Evolutionary conservation across 2,797 vertebrate species (phyloP), one percentile per base, ranked within the genome.

Genomic region (Onychomys torridus): DNA sequence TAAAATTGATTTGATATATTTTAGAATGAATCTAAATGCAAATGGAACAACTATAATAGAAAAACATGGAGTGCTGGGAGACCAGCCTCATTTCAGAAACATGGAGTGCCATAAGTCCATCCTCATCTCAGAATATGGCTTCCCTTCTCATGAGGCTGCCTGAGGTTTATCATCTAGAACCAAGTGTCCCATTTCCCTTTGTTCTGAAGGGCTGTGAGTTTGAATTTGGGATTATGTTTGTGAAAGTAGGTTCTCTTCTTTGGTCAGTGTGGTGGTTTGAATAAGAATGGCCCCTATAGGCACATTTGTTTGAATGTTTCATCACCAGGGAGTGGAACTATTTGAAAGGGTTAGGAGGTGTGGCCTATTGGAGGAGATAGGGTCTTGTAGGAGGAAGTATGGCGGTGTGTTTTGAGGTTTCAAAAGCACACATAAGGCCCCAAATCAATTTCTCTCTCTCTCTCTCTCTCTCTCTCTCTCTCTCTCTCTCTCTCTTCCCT

Each of bases 1-100:
- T 89, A 77, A 96, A 95, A 92, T 92, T 14, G 2, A 32, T n/a
- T 77, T 37, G 40, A 59, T 87, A 73, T 89, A 27, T 77, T 95
- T 86, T 46, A 90, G 19, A 67, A 23, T 92, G 25, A 55, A 89
- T 63, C 25, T 81, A 34, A 65, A 2, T 71, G 27, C 5, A 59
- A 93, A 75, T 93, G 32, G 32, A n/a, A 43, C 71, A 46, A 37
- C 43, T 92, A 4, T 81, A 61, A 77, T 14, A 84, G 65, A 59
- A 92, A 25, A 91, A 8, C 40, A 11, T 19, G 83, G 27, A 63
- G 14, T 78, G 5, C 27, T 86, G 14, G 34, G 92, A 83, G 77
- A 67, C 1, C 34, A 49, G 73, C 32, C 11, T 14, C 12, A 94
- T 49, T 52, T 94, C 88, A 19, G 0, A 86, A 89, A 19, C 40